Conservation (phyloP, 2,797 vertebrate species). For the Oceanodroma leucorhoa region DNA sequence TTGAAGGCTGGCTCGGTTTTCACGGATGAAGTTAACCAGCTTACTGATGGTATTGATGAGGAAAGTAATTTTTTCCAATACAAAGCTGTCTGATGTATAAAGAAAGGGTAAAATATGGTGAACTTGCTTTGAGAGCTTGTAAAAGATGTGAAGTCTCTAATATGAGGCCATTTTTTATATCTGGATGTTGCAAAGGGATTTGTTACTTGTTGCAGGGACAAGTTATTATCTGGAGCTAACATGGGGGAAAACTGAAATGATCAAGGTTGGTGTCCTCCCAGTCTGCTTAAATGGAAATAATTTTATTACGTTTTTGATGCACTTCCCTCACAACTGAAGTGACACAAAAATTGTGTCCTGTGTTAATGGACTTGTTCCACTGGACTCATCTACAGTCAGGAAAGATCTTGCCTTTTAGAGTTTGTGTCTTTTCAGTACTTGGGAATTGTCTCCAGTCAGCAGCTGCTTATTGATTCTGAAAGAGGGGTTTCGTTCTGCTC, state of each 20-base stretch:
- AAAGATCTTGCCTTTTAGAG: background rate
- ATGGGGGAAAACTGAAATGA: accelerated
- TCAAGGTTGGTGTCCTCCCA: background rate
- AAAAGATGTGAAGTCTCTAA: background rate
- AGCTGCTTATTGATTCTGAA: background rate
- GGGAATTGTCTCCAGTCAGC: background rate
- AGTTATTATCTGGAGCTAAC: background rate
- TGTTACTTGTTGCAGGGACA: background rate
- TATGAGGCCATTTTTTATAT: background rate
- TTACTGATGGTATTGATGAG: background rate
- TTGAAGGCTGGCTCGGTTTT: background rate
- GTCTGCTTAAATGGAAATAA: background rate
- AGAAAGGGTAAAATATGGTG: background rate
- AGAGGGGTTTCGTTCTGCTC: accelerated
- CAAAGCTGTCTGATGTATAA: background rate
- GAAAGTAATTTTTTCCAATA: background rate
- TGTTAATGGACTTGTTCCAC: background rate
- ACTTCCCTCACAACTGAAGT: background rate
- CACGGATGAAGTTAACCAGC: background rate
- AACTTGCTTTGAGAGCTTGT: background rate
- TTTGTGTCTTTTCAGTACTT: background rate
- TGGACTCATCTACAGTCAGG: background rate
- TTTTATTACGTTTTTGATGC: background rate
- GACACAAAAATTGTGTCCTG: background rate
- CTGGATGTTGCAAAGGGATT: background rate